Evolutionary conservation across 2,113 vertebrate species (phyloP).

Genomic region (Triplophysa rosa): DNA sequence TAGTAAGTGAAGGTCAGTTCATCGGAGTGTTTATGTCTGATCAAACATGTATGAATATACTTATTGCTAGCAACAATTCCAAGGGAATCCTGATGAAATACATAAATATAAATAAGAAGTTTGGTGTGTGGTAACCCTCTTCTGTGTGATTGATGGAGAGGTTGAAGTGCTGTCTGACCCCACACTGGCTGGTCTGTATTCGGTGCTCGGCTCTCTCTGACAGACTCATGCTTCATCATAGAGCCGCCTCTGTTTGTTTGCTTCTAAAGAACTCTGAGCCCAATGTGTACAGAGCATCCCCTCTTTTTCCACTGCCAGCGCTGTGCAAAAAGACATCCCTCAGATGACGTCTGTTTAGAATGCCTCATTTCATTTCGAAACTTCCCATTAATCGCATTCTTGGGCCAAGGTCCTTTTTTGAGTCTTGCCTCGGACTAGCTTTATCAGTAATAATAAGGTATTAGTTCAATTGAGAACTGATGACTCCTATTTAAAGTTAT

Average conservation of each 20-base stretch:
- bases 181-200: constrained; percentile 2
- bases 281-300: constrained; percentile 37
- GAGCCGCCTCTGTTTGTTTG: constrained; percentile 47
- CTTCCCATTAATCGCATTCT: constrained; percentile 37
- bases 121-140: background rate
- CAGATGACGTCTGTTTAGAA: constrained; percentile 33
- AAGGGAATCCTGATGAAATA: too few species aligned
- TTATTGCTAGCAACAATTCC: too few species aligned
- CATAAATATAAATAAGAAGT: too few species aligned
- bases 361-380: constrained; percentile 37
- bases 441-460: background rate
- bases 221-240: constrained; percentile 45
- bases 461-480: background rate
- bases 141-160: constrained; percentile 24
- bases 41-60: background rate
- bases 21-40: constrained; percentile 18
- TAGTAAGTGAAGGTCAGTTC: background rate
- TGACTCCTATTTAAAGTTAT: too few species aligned
- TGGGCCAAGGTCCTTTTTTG: constrained; percentile 30
- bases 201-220: background rate
- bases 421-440: background rate
- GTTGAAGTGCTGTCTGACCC: background rate
- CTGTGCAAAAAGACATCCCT: constrained; percentile 40
- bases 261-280: constrained; percentile 29
- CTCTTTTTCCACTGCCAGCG: constrained; percentile 22